phyloP scores from a whole-genome alignment of 2,113 vertebrate species.

The Ciconia boyciana region DNA sequence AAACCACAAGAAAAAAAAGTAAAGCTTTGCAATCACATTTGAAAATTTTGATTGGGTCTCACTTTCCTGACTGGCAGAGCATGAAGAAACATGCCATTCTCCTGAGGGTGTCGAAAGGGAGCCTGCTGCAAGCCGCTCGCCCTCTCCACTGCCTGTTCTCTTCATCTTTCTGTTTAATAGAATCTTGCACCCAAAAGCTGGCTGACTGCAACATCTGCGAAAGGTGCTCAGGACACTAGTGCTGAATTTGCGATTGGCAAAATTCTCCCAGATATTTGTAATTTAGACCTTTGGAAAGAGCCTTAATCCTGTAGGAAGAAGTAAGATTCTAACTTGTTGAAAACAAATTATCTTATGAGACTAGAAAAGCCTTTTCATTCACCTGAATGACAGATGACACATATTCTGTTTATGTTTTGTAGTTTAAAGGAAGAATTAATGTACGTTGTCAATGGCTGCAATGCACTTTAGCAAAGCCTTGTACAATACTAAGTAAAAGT shows the following conservation, averaged over 20 bases:
- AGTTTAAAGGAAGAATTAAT: not conserved
- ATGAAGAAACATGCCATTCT: constrained; percentile 74
- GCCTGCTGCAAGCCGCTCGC: constrained; percentile 57
- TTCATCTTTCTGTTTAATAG: constrained; percentile 67
- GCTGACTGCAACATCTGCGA: constrained; percentile 64
- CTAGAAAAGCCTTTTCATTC: not conserved
- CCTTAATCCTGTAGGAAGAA: not conserved
- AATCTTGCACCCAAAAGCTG: constrained; percentile 70
- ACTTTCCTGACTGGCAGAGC: constrained; percentile 72
- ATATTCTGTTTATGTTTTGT: not conserved
- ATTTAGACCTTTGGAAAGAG: not conserved
- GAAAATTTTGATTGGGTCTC: constrained; percentile 61
- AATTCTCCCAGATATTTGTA: not conserved
- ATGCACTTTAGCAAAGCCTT: not conserved
- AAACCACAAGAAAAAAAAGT: constrained; percentile 27
- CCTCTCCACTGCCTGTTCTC: constrained; percentile 67
- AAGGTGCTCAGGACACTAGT: not conserved
- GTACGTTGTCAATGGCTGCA: not conserved
- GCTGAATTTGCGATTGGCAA: not conserved
- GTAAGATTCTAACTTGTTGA: not conserved
- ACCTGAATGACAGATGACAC: not conserved
- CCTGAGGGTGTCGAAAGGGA: constrained; percentile 60
- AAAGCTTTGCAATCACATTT: constrained; percentile 26
- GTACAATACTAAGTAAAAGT: not conserved
- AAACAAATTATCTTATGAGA: not conserved